Evolutionary conservation across 2,113 vertebrate genomes (phyloP).

Genomic region (Protobothrops mucrosquamatus): DNA sequence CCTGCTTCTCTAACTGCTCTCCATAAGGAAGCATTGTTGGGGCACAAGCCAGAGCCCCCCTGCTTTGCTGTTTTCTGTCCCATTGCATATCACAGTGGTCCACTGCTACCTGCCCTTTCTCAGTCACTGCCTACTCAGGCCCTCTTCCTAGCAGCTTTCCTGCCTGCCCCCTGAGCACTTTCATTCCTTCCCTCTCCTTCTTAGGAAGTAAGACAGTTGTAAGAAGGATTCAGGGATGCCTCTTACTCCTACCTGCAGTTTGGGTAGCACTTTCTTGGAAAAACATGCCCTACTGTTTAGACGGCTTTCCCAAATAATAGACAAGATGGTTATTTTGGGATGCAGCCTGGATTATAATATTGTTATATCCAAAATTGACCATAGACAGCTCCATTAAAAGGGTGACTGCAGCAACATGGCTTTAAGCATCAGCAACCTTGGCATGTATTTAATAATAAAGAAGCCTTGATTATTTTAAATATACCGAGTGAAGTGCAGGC

Average conservation of each 20-base stretch:
- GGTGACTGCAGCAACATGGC: neutral
- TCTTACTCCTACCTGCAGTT: neutral
- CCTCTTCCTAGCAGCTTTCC: neutral
- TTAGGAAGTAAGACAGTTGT: neutral
- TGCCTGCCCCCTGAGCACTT: neutral
- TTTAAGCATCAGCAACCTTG: neutral
- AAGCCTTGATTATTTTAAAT: neutral
- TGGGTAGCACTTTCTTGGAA: neutral
- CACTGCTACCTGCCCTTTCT: neutral
- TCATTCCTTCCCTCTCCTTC: neutral
- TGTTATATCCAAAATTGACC: neutral
- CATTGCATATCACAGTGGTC: neutral
- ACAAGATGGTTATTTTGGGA: neutral
- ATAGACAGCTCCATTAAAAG: neutral
- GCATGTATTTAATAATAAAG: neutral
- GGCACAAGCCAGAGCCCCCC: neutral
- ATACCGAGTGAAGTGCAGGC: neutral
- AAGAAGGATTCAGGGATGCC: neutral
- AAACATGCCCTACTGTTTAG: neutral
- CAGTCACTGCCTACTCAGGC: neutral
- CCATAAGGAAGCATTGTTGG: neutral
- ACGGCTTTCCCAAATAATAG: neutral
- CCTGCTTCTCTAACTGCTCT: neutral
- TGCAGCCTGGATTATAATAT: neutral
- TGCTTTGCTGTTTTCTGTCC: neutral